A percentile compares a stretch with the other conserved stretches of the same genome.
phyloP scores from a whole-genome alignment of 2,888 invertebrate genomes.

The Lypha dubia region DNA sequence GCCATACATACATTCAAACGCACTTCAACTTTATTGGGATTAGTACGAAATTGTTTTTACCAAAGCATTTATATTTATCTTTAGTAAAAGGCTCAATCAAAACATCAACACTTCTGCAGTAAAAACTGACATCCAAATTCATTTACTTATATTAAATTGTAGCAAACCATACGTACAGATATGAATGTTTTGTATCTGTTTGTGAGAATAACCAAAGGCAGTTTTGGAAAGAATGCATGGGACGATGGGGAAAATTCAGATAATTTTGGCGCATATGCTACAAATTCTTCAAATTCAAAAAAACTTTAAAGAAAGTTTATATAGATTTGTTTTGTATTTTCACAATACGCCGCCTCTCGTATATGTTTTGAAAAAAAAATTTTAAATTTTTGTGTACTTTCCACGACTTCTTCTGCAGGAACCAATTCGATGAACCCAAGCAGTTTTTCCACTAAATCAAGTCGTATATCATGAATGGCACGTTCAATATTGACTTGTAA shows the following conservation, averaged over 20 bases:
- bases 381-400: too few relatives aligned
- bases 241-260: neutral
- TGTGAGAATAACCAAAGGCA: neutral
- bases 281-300: too few relatives aligned
- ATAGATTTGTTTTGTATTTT: too few relatives aligned
- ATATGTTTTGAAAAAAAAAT: too few relatives aligned
- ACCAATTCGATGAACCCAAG: too few relatives aligned
- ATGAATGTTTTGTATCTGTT: neutral
- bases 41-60: slow-evolving; percentile 2
- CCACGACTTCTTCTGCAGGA: too few relatives aligned
- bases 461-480: too few relatives aligned
- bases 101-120: slow-evolving; percentile 30
- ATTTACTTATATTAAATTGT: neutral
- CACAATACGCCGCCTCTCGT: too few relatives aligned
- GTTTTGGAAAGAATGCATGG: slow-evolving; percentile 19
- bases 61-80: slow-evolving; percentile 16
- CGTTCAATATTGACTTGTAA: too few relatives aligned
- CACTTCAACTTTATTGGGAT: slow-evolving; percentile 1
- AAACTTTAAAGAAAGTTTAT: too few relatives aligned
- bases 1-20: too few relatives aligned
- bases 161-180: neutral
- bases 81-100: slow-evolving; percentile 9
- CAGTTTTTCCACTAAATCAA: too few relatives aligned
- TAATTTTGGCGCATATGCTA: neutral
- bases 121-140: slow-evolving; percentile 6